Percentiles rank a stretch among this genome's conserved stretches.
phyloP scores from a whole-genome alignment of 2,888 invertebrate species.

The Clunio marinus region DNA sequence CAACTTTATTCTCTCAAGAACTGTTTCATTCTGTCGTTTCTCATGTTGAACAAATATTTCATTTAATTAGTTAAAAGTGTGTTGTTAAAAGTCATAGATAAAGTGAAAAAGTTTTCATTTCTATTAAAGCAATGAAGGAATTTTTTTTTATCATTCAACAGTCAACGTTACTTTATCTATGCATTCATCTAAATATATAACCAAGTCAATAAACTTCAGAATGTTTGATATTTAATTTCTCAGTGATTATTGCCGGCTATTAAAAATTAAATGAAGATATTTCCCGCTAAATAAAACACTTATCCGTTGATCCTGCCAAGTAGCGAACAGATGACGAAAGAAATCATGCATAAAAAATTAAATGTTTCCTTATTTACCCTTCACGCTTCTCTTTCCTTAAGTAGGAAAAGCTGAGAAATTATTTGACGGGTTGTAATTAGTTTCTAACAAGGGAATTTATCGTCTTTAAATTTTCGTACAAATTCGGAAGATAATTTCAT shows the following conservation, averaged over 20 bases:
- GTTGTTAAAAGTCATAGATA: constrained; percentile 1
- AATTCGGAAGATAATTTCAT: constrained; percentile 14
- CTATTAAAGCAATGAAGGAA: no score
- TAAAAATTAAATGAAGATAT: constrained; percentile 13
- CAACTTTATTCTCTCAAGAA: not conserved
- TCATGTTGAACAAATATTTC: constrained; percentile 3
- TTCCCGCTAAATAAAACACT: not conserved
- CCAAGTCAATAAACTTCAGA: not conserved
- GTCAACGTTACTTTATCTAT: not conserved
- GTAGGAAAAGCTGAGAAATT: not conserved
- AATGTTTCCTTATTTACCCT: constrained; percentile 31
- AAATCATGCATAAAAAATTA: constrained; percentile 11
- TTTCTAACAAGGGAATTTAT: constrained; percentile 12
- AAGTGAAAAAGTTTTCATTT: no score
- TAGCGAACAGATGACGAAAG: constrained; percentile 20
- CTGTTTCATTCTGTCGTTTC: not conserved
- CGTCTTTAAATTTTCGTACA: constrained; percentile 20
- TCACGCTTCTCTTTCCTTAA: constrained; percentile 12
- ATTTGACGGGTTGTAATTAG: constrained; percentile 38
- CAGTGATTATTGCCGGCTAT: not conserved
- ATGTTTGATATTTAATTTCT: constrained; percentile 5
- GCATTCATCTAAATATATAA: not conserved
- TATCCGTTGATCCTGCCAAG: constrained; percentile 16
- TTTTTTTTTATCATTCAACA: no score
- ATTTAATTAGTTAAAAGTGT: constrained; percentile 8